These are phyloP conservation scores for Phodopus roborovskii DNA, from an alignment of 2,113 vertebrate genomes.

Conservation along the genomic window DNA sequence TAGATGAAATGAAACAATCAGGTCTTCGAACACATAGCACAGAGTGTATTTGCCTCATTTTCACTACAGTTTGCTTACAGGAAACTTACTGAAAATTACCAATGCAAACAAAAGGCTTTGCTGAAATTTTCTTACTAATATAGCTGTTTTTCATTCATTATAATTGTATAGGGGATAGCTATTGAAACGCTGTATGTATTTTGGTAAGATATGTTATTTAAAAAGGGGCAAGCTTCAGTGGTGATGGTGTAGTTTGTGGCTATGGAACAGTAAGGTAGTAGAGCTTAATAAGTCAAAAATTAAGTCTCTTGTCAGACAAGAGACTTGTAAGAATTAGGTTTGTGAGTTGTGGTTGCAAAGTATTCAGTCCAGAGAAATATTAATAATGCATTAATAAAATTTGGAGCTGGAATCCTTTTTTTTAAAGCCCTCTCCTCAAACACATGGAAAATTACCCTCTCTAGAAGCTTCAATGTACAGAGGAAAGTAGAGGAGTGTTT, in stretches of 20 bases:
- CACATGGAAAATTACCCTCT: not conserved
- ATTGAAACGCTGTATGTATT: not conserved
- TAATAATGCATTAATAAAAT: not conserved
- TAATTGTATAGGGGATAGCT: not conserved
- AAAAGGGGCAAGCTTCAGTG: not conserved
- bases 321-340: not conserved
- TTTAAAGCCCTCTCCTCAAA: not conserved
- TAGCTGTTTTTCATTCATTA: not conserved
- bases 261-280: not conserved
- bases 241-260: not conserved
- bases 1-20: not conserved
- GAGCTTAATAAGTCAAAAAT: conserved; percentile 19
- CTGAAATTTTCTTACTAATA: not conserved
- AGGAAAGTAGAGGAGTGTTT: not conserved
- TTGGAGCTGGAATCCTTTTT: not conserved
- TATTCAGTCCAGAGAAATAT: not conserved
- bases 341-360: not conserved
- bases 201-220: not conserved
- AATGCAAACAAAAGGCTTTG: not conserved
- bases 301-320: not conserved
- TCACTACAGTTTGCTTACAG: not conserved
- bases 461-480: not conserved
- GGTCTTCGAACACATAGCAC: not conserved
- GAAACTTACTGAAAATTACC: not conserved
- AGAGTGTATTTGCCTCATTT: not conserved